A percentile compares a stretch with the other conserved stretches of the same genome.
Evolutionary conservation across 2,113 vertebrate species (phyloP).

Genomic region (Heteronetta atricapilla): DNA sequence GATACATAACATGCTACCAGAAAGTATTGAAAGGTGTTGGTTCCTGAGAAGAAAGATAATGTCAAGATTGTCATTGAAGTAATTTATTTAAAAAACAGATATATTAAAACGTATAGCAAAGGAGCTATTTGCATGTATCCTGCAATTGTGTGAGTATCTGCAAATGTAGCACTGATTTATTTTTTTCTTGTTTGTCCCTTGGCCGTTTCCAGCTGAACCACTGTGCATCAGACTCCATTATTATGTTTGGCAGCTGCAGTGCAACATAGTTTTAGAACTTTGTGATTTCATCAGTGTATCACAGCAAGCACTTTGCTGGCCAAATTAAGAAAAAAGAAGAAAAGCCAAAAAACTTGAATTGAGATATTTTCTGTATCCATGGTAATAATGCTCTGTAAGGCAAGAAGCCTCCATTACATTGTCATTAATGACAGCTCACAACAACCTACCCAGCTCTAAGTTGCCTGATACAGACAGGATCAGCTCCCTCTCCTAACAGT

Average conservation of each 20-base stretch:
- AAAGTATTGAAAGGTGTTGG: neutral
- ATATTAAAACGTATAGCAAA: neutral
- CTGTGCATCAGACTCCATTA: conserved; percentile 32
- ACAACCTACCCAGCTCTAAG: neutral
- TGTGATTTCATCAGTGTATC: conserved; percentile 22
- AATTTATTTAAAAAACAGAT: neutral
- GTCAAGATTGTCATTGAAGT: neutral
- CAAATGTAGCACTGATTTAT: conserved; percentile 49
- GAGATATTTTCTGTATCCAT: neutral
- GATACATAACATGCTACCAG: conserved; percentile 29
- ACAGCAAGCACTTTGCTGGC: neutral
- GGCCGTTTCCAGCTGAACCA: conserved; percentile 34
- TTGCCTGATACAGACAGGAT: neutral
- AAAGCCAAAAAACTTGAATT: neutral
- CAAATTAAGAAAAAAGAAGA: neutral
- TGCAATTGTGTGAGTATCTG: conserved; percentile 6
- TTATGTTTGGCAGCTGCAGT: conserved; percentile 26
- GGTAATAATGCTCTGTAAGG: neutral
- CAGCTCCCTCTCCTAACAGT: neutral
- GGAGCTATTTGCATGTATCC: neutral
- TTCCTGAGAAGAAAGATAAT: neutral
- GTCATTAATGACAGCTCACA: neutral
- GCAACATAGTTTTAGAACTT: conserved; percentile 28
- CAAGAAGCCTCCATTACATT: neutral
- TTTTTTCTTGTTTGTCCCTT: conserved; percentile 47